These are phyloP conservation scores for Troides aeacus DNA, from an alignment of 2,888 invertebrate species.

Conservation along the genomic window DNA sequence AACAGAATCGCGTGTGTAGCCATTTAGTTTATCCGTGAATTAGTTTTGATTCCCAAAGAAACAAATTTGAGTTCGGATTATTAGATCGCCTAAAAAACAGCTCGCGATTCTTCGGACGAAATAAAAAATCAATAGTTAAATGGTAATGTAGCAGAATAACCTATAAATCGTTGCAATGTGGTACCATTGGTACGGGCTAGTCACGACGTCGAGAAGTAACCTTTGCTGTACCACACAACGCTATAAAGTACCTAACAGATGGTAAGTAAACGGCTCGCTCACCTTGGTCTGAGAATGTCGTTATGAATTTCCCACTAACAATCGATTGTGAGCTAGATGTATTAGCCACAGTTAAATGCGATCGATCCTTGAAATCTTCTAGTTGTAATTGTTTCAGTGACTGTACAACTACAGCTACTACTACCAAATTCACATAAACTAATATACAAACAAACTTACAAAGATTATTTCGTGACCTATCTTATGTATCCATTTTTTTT, in stretches of 20 bases:
- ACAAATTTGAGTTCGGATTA: slow-evolving; percentile 25
- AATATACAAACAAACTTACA: too few relatives aligned
- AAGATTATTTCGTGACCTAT: too few relatives aligned
- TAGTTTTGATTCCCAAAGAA: slow-evolving; percentile 18
- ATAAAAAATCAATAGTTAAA: slow-evolving; percentile 33
- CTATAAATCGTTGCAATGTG: slow-evolving; percentile 47
- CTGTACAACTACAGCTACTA: neutral
- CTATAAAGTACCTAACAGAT: slow-evolving; percentile 48
- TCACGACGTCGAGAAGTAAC: slow-evolving; percentile 59
- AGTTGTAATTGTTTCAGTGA: neutral
- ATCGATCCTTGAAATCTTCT: neutral
- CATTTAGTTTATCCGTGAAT: slow-evolving; percentile 23
- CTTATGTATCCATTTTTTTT: too few relatives aligned
- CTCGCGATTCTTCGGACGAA: slow-evolving; percentile 34
- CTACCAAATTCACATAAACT: too few relatives aligned
- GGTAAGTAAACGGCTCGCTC: slow-evolving; percentile 55
- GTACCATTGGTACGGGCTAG: slow-evolving; percentile 44
- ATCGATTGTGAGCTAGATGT: slow-evolving; percentile 29
- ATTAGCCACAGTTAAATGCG: slow-evolving; percentile 19
- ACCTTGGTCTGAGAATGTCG: slow-evolving; percentile 61
- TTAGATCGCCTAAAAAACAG: slow-evolving; percentile 26
- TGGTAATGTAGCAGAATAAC: slow-evolving; percentile 38
- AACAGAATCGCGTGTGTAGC: slow-evolving; percentile 6
- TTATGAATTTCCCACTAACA: slow-evolving; percentile 47
- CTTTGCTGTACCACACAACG: slow-evolving; percentile 50